Conservation (phyloP, 2,113 vertebrate species). For the Castor canadensis region DNA sequence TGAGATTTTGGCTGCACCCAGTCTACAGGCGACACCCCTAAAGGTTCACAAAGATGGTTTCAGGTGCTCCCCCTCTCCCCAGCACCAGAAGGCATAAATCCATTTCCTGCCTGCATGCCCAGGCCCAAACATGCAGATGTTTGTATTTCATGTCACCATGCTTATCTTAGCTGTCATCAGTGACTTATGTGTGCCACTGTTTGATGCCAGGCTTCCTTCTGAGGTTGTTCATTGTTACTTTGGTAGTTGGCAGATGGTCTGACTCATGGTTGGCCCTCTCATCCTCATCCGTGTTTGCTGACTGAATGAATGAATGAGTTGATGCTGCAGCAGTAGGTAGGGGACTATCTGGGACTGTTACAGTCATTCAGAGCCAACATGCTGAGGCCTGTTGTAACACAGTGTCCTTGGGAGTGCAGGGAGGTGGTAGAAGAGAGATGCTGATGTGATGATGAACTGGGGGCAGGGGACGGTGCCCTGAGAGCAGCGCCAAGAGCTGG, state of each 20-base stretch:
- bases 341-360: fast-evolving
- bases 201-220: too few species aligned
- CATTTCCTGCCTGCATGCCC: fast-evolving
- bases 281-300: not conserved
- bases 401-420: fast-evolving
- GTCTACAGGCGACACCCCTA: not conserved
- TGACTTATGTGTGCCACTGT: fast-evolving
- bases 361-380: not conserved
- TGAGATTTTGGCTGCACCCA: fast-evolving
- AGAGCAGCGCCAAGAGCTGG: fast-evolving
- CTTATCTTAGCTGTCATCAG: fast-evolving
- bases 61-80: too few species aligned
- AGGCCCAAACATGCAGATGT: fast-evolving
- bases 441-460: fast-evolving
- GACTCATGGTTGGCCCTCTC: not conserved
- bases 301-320: not conserved
- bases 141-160: fast-evolving
- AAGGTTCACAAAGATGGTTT: not conserved
- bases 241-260: too few species aligned
- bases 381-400: not conserved
- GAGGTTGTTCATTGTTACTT: too few species aligned
- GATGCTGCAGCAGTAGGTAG: fast-evolving
- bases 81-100: not conserved
- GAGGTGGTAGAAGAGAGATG: not conserved
- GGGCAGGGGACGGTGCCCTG: fast-evolving